Conservation (phyloP, 2,797 vertebrate genomes). For the Chromis chromis region DNA sequence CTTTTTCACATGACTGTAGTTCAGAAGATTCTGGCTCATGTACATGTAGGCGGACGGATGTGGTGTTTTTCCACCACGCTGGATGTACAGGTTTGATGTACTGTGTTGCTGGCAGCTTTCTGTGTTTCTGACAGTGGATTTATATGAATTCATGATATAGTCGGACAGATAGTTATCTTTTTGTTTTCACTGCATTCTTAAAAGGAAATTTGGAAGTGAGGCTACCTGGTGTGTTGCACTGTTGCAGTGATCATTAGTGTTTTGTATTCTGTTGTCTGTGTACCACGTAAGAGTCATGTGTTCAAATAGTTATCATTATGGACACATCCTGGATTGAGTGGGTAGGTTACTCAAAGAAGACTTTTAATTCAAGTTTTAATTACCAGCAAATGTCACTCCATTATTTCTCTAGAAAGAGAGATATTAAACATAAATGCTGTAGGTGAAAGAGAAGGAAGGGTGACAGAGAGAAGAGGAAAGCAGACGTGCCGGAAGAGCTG, state of each 20-base stretch:
- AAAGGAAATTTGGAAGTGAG: too few relatives aligned
- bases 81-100: too few relatives aligned
- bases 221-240: background rate
- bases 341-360: background rate
- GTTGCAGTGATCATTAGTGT: background rate
- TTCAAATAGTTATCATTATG: background rate
- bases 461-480: conserved; percentile 10
- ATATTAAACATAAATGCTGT: conserved; percentile 45
- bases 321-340: background rate
- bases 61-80: too few relatives aligned
- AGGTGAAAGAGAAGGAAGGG: conserved; percentile 28
- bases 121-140: background rate
- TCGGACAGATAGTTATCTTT: too few relatives aligned
- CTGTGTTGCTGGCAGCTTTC: background rate
- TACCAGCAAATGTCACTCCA: conserved; percentile 26
- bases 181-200: background rate
- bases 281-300: background rate
- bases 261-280: too few relatives aligned
- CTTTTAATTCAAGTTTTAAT: conserved; percentile 34
- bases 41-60: background rate
- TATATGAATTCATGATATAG: background rate
- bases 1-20: too few relatives aligned
- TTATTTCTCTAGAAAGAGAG: background rate
- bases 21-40: too few relatives aligned
- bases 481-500: conserved; percentile 27